These are phyloP conservation scores for Mustelus asterias DNA, from an alignment of 2,113 vertebrate species.

Conservation along the genomic window DNA sequence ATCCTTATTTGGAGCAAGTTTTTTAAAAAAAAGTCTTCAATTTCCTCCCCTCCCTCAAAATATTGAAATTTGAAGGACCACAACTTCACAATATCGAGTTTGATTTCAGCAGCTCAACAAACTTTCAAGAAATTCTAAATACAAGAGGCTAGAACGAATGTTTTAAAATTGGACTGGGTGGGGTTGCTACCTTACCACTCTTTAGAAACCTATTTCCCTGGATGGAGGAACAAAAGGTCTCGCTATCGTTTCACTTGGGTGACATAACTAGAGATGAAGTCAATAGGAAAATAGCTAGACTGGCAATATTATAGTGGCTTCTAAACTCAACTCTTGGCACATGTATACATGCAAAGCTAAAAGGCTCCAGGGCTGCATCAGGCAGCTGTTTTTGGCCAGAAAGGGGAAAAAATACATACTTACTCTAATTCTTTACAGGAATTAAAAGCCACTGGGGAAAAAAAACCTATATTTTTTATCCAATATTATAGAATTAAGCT, in stretches of 20 bases:
- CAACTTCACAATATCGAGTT: neutral
- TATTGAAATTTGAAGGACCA: conserved; percentile 28
- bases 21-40: neutral
- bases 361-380: conserved; percentile 53
- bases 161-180: conserved; percentile 3
- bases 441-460: conserved; percentile 59
- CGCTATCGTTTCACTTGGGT: neutral
- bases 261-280: neutral
- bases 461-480: conserved; percentile 54
- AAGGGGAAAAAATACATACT: conserved; percentile 50
- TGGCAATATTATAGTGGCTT: conserved; percentile 33
- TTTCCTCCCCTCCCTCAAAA: neutral
- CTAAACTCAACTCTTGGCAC: conserved; percentile 67
- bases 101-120: neutral
- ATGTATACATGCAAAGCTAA: conserved; percentile 86
- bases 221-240: neutral
- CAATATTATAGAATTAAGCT: conserved; percentile 58
- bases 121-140: neutral
- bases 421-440: conserved; percentile 55
- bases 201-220: neutral
- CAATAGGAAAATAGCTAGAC: conserved; percentile 11
- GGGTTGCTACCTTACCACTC: conserved; percentile 12
- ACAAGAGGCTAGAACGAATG: neutral
- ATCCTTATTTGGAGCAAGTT: neutral
- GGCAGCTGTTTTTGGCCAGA: conserved; percentile 60